Percentiles rank a stretch among this genome's conserved stretches.
phyloP scores from a whole-genome alignment of 1,140 invertebrate genomes.

The Calliopsis andreniformis region DNA sequence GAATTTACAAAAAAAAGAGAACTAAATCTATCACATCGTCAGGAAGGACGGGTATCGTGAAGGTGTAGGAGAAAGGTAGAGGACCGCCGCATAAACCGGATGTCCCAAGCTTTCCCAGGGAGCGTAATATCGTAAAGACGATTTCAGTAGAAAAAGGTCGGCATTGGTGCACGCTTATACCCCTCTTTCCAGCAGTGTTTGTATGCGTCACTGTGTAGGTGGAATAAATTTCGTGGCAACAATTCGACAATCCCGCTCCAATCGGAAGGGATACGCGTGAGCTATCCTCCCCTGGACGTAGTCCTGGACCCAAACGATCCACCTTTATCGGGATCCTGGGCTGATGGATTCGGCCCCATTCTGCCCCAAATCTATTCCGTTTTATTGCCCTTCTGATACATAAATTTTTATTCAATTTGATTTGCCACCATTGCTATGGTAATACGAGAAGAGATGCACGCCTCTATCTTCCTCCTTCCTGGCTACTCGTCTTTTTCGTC shows the following conservation, averaged over 20 bases:
- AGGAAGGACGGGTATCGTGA: neutral
- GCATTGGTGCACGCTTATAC: constrained; percentile 39
- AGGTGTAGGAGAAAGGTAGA: constrained; percentile 40
- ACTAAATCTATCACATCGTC: no score
- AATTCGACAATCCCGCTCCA: constrained; percentile 69
- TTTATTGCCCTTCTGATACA: constrained; percentile 77
- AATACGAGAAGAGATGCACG: constrained; percentile 58
- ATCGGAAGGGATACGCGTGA: constrained; percentile 57
- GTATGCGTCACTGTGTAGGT: constrained; percentile 52
- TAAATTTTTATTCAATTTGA: constrained; percentile 78
- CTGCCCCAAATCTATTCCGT: constrained; percentile 74
- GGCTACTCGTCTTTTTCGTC: no score
- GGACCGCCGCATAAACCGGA: constrained; percentile 57
- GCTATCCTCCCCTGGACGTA: constrained; percentile 34
- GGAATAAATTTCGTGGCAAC: constrained; percentile 72
- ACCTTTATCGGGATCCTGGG: constrained; percentile 67
- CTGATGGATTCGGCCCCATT: constrained; percentile 73
- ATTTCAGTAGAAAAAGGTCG: constrained; percentile 62
- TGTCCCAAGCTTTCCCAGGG: constrained; percentile 45
- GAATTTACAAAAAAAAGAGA: no score
- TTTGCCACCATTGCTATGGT: constrained; percentile 75
- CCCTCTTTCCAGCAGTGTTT: constrained; percentile 34
- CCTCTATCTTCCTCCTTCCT: neutral
- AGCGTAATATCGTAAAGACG: constrained; percentile 70
- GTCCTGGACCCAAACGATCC: constrained; percentile 65